Evolutionary conservation across 2,888 invertebrate species (phyloP), one percentile per base, ranked within the genome.

Genomic region (Horisme vitalbata): DNA sequence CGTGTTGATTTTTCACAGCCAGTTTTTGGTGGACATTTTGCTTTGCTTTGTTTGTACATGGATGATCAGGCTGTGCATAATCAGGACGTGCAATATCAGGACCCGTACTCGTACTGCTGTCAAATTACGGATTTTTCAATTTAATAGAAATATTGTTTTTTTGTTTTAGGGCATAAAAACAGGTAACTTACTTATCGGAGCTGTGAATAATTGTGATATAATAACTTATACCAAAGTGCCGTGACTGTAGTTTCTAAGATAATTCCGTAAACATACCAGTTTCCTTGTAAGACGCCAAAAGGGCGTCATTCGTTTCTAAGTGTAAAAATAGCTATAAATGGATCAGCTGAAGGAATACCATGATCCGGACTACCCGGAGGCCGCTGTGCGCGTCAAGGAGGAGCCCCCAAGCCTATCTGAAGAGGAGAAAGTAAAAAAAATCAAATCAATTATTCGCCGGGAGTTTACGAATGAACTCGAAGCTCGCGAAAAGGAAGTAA

Each of bases 391-490:
- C 36, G 65, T 71, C 2, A 75, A 76, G 45, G 76, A 78, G 45
- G 78, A 79, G 46, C 58, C 67, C 0, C 60, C 57, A 30, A 65
- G 46, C 20, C 20, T 68, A 11, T 57, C 75, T 0, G 82, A 84
- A 38, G 91, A 90, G 34, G 82, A 85, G 59, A 83, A 84, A 71
- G 63, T 80, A 21, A 73, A 79, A 12, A 92, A 88, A 74, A 91
- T 94, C 48, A 86, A 90, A 55, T 80, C 87, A 14, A 93, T 96
- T 37, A 91, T 96, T 18, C 90, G 92, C 57, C 90, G 90, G 45
- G 95, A 96, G 78, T 96, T 96, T 81, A 86, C 92, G 30, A 90
- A 90, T 33, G 96, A 96, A 74, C 83, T 96, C 7, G 84, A 90
- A 33, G 70, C 83, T 1, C 93, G 95, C 65, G 93, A 95, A 69